Base-by-base conservation (phyloP, 2,797 vertebrate species). In the Centropyge bicolor region DNA sequence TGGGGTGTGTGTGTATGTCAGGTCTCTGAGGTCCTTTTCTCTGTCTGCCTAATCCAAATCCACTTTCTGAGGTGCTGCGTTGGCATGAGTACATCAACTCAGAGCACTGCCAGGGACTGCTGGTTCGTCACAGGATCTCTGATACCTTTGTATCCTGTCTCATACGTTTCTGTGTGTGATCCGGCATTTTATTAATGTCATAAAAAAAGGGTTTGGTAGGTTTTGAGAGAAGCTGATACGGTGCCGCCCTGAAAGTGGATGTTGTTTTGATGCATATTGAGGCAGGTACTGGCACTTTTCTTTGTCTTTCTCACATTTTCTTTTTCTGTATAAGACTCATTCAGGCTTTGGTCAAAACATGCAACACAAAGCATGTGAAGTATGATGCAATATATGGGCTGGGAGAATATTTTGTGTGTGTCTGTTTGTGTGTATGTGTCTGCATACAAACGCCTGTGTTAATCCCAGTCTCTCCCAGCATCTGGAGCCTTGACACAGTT, bases 391-490 rank as follows among this genome's bases (percentile, higher is more conserved):
- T 80, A 84, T 62, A 71, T 45, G 76, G 64, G 76, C 83, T 19
- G 35, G 49, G 76, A 78, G 70, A 80, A 78, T 80, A 75, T 85
- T 77, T 78, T 82, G 51, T 79, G 87, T 80, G 81, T 61, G 63
- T 87, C 38, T 90, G 80, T 77, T 57, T 82, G 86, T 66, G 80
- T 45, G 62, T 86, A 66, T 85, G 76, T 88, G 89, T 88, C 85
- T 91, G 86, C 86, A 91, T 89, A 90, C 89, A 92, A 89, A 89
- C 88, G 85, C 86, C 57, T 70, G 89, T 90, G 90, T 93, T 92
- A 91, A 95, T 95, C 94, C 93, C 91, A 92, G 92, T 93, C 92
- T 94, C 93, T 94, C 92, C 77, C 91, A 95, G 94, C 95, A 95
- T 95, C 94, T 95, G 94, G 93, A 94, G 93, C 91, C 91, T 91